Conservation (phyloP, 1,140 invertebrate genomes). For the Potamilus streckersoni region DNA sequence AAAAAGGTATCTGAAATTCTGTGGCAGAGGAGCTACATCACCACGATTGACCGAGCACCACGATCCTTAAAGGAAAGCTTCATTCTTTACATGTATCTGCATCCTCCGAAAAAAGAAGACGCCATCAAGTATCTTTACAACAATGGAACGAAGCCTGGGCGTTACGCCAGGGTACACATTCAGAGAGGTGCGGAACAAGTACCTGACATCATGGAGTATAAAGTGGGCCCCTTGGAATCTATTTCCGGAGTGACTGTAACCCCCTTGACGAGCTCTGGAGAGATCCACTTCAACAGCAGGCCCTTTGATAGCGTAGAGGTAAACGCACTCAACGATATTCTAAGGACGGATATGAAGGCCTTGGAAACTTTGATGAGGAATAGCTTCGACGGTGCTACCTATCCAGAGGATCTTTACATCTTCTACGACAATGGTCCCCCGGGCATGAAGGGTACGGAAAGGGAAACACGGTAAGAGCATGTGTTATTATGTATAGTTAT, state of each 20-base stretch:
- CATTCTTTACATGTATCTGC: conserved; percentile 12
- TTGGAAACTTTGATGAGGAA: conserved; percentile 14
- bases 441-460: conserved; percentile 6
- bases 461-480: conserved; percentile 9
- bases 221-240: conserved; percentile 17
- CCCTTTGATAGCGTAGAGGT: conserved; percentile 21
- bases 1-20: conserved; percentile 13
- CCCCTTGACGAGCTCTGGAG: conserved; percentile 4
- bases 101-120: conserved; percentile 14
- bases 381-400: conserved; percentile 25
- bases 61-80: conserved; percentile 19
- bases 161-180: conserved; percentile 14
- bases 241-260: background rate
- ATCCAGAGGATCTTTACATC: background rate
- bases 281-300: conserved; percentile 16
- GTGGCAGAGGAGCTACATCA: background rate
- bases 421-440: conserved; percentile 22
- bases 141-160: conserved; percentile 9
- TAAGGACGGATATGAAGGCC: conserved; percentile 2
- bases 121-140: conserved; percentile 5
- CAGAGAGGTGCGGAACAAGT: conserved; percentile 5
- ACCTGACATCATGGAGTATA: conserved; percentile 26
- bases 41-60: conserved; percentile 3
- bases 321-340: conserved; percentile 6
- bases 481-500: too few species aligned